A percentile compares a stretch with the other conserved stretches of the same genome.
Conservation (phyloP, 1,140 invertebrate genomes). For the Bathynomus jamesi region DNA sequence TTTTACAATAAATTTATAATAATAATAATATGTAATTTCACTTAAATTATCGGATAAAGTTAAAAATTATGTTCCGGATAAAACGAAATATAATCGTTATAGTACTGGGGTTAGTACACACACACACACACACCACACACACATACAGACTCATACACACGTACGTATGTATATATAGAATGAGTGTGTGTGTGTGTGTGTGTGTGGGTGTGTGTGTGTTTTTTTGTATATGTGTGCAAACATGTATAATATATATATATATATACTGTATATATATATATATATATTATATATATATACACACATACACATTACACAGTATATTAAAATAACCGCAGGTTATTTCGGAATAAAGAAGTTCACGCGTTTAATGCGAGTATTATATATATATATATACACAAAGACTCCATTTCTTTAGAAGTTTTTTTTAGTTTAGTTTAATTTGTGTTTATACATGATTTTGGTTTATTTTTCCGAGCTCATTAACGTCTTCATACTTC, state of each 20-base stretch:
- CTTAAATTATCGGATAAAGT: too few species aligned
- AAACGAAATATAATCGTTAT: too few species aligned
- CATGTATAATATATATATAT: not conserved
- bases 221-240: not conserved
- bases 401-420: not conserved
- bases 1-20: too few species aligned
- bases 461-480: not conserved
- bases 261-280: conserved; percentile 1
- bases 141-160: not conserved
- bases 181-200: not conserved
- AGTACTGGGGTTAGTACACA: too few species aligned
- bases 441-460: not conserved
- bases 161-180: not conserved
- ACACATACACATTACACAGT: too few species aligned
- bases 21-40: too few species aligned
- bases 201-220: not conserved
- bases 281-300: conserved; percentile 1
- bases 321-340: too few species aligned
- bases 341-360: too few species aligned
- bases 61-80: too few species aligned
- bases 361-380: too few species aligned
- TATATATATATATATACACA: not conserved
- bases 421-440: not conserved
- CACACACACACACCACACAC: too few species aligned
- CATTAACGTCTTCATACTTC: too few species aligned